These are phyloP conservation scores for Anguilla japonica DNA, from an alignment of 2,113 vertebrate species.

Conservation along the genomic window DNA sequence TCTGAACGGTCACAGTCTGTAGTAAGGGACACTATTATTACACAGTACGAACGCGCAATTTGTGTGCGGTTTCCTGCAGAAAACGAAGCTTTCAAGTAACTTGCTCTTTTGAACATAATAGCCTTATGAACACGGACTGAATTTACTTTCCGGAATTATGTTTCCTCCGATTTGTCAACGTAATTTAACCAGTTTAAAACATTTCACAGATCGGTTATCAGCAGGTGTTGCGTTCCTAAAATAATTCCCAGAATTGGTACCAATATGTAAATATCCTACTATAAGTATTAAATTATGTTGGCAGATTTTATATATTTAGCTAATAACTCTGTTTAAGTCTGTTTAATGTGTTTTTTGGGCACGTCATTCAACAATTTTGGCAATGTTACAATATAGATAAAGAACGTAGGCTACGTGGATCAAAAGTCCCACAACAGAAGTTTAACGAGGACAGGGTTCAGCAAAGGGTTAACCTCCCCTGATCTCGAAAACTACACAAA, in stretches of 20 bases:
- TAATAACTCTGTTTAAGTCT: too few relatives aligned
- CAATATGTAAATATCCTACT: too few relatives aligned
- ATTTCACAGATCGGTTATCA: too few relatives aligned
- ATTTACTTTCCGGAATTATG: too few relatives aligned
- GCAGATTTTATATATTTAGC: too few relatives aligned
- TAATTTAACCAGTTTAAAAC: background rate
- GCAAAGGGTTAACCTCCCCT: slow-evolving; percentile 13
- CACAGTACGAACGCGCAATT: background rate
- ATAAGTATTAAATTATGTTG: too few relatives aligned
- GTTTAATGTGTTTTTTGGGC: background rate
- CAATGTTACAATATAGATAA: background rate
- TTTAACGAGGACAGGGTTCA: background rate
- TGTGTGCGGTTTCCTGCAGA: background rate
- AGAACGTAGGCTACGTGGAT: background rate
- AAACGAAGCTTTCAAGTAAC: background rate
- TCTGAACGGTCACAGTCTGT: background rate
- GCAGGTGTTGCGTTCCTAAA: too few relatives aligned
- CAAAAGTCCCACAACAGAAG: background rate
- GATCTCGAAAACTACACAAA: slow-evolving; percentile 26
- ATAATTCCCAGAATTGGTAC: too few relatives aligned
- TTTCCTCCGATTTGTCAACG: background rate
- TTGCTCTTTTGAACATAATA: background rate
- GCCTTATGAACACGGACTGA: background rate
- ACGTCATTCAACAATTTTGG: background rate
- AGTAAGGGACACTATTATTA: background rate